A percentile compares a stretch with the other conserved stretches of the same genome.
phyloP scores from a whole-genome alignment of 2,797 vertebrate genomes.

The Kryptopterus vitreolus region DNA sequence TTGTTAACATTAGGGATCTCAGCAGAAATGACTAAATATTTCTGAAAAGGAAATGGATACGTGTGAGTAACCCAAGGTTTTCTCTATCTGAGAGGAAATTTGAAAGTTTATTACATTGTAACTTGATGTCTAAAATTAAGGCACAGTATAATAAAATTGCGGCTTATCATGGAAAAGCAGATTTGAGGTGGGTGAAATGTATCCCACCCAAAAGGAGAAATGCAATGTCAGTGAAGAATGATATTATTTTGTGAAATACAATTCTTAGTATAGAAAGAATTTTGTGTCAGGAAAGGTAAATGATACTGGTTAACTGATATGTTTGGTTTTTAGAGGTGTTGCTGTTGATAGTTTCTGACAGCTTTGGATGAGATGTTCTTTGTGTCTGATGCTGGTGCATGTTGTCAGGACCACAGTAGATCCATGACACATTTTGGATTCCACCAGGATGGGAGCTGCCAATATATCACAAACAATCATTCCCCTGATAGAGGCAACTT shows the following conservation, averaged over 20 bases:
- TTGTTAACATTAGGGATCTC: slow-evolving; percentile 47
- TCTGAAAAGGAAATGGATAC: neutral
- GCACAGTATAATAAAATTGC: neutral
- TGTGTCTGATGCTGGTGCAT: neutral
- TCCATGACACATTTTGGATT: neutral
- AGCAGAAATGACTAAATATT: slow-evolving; percentile 47
- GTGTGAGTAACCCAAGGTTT: neutral
- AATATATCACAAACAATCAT: neutral
- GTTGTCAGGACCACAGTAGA: neutral
- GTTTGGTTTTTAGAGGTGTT: too few relatives aligned
- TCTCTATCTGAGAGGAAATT: neutral
- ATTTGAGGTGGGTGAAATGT: neutral
- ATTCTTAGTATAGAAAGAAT: neutral
- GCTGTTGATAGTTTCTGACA: too few relatives aligned
- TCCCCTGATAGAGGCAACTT: neutral
- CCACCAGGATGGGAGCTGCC: neutral
- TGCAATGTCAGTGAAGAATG: neutral
- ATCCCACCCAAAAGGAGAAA: neutral
- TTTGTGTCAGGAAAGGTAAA: neutral
- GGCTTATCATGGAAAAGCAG: neutral
- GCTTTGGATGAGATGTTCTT: neutral
- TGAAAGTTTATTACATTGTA: neutral
- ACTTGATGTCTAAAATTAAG: neutral
- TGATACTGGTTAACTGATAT: neutral
- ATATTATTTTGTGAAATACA: neutral